Base-by-base conservation (phyloP, 92 coral and sea anemone genomes). In the Parazoanthus swiftii region DNA sequence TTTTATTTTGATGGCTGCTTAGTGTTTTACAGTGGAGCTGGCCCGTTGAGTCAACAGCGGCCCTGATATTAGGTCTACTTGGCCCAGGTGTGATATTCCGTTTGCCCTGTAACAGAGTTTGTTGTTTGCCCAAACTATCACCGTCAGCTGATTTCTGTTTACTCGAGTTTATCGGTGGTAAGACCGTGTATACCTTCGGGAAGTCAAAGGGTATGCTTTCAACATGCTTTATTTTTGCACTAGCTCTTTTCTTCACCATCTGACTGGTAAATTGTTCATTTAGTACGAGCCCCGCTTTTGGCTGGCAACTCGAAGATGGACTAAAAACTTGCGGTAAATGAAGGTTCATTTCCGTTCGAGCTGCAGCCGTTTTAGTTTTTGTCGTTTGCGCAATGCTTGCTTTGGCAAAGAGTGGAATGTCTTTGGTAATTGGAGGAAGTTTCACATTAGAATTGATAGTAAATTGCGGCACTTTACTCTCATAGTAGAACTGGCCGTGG, bases 161-260 rank as follows among this genome's bases (percentile, higher is more conserved):
- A 72, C 42, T 48, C 48, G 79, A 71, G 38, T 94, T 94, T 73
- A 94, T 94, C 26, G 97, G 97, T 3, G 97, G 97, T 59, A 94
- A 72, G 2, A 94, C 95, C 7, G 89, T 89, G 85, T 94, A 94
- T 18, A 88, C 94, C 44, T 90, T 91, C 2, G 95, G 95, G 38
- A 92, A 89, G 20, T 86, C 65, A 51, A 89, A 36, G 14, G 93
- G 82, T 25, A 38, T 8, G 43, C 58, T 78, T 37, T 85, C 93
- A 8, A 90, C 77, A 14, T 86, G 89, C 23, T 37, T 74, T 26
- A 26, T 26, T 18, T n/a, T 78, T 0, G 21, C 79, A 18, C 86
- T 6, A n/a, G 46, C 50, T 3, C 54, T 59, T 21, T 26, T 70
- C 25, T 26, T 66, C 25, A 21, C 8, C 66, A 79, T 15, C 65